These are phyloP conservation scores for Gortyna flavago DNA, from an alignment of 2,888 invertebrate species.

Conservation along the genomic window DNA sequence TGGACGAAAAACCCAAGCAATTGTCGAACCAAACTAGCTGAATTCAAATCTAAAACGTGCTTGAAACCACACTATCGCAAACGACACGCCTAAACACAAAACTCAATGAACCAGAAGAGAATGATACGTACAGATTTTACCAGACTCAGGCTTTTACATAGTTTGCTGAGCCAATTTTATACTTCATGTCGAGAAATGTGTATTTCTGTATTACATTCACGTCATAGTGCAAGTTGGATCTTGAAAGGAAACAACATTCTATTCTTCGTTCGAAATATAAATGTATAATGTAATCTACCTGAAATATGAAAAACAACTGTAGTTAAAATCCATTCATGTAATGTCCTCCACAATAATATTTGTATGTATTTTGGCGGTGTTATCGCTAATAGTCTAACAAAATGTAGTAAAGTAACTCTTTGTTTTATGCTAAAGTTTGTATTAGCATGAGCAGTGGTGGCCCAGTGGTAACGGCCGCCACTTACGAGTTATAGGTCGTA, in stretches of 20 bases:
- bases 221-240: constrained; percentile 18
- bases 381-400: neutral
- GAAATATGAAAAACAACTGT: neutral
- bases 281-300: too few species aligned
- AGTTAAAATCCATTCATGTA: neutral
- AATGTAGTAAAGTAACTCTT: neutral
- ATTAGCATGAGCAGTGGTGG: too few species aligned
- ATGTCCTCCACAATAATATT: neutral
- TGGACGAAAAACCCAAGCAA: neutral
- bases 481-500: too few species aligned
- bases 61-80: constrained; percentile 69
- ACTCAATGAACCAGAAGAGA: constrained; percentile 74
- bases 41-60: constrained; percentile 57
- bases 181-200: constrained; percentile 47
- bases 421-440: neutral
- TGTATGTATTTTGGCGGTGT: neutral
- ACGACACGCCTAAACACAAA: constrained; percentile 74
- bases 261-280: neutral
- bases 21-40: constrained; percentile 25
- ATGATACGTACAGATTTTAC: constrained; percentile 73
- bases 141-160: constrained; percentile 63
- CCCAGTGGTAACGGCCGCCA: too few species aligned
- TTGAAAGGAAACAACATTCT: neutral
- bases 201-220: constrained; percentile 43
- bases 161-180: constrained; percentile 64